Evolutionary conservation across 2,797 vertebrate species (phyloP).

Genomic region (Meriones psammophilus): DNA sequence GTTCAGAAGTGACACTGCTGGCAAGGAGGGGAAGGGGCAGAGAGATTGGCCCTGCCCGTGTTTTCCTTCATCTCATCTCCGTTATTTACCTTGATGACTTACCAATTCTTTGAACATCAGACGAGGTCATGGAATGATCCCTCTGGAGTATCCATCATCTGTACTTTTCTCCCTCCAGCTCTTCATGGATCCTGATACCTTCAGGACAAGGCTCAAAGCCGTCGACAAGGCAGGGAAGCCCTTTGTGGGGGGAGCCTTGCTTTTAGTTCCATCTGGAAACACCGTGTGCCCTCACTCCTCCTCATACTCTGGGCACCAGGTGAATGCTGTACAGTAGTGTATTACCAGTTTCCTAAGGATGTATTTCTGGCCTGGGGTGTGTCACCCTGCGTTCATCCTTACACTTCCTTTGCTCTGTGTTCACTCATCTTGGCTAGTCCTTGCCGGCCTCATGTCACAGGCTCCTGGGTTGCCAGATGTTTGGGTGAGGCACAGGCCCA

Average conservation of each 20-base stretch:
- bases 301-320: background rate
- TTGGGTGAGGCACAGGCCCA: background rate
- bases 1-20: conserved; percentile 33
- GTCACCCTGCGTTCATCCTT: background rate
- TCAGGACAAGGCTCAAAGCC: background rate
- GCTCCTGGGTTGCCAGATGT: background rate
- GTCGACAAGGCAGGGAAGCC: background rate
- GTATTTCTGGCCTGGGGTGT: background rate
- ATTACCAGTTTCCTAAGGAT: background rate
- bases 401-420: background rate
- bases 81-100: background rate
- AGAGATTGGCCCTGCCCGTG: background rate
- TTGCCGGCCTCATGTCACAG: background rate
- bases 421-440: background rate
- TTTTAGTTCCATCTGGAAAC: background rate
- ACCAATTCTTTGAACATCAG: conserved; percentile 46
- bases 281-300: background rate
- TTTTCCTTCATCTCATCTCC: background rate
- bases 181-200: background rate
- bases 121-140: background rate
- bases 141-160: background rate
- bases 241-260: background rate
- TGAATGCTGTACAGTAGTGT: background rate
- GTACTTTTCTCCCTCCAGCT: background rate
- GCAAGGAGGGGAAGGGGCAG: background rate